phyloP scores from a whole-genome alignment of 2,113 vertebrate genomes.

The Cervus canadensis region DNA sequence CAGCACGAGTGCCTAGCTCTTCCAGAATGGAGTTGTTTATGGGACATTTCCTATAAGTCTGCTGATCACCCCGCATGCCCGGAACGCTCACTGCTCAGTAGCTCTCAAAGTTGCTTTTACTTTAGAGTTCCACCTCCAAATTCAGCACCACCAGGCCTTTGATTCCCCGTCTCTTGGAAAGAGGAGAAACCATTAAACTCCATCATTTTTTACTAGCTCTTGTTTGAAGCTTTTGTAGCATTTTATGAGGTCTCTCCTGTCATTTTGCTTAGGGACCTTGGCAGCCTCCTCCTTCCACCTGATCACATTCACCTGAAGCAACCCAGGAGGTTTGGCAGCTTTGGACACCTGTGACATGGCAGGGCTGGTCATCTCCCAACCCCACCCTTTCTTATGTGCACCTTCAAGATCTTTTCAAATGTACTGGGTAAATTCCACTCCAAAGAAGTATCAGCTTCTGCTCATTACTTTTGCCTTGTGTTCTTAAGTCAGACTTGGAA shows the following conservation, averaged over 20 bases:
- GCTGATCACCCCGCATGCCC: not conserved
- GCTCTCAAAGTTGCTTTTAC: not conserved
- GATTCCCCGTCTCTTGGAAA: not conserved
- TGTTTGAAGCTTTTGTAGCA: constrained; percentile 23
- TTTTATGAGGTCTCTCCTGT: constrained; percentile 46
- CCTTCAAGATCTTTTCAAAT: not conserved
- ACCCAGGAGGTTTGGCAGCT: constrained; percentile 17
- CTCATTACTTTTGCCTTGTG: not conserved
- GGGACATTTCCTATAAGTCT: not conserved
- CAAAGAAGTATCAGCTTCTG: not conserved
- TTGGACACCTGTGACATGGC: not conserved
- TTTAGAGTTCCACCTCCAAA: not conserved
- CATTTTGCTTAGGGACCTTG: not conserved
- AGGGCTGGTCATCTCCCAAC: not conserved
- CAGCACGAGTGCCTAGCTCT: not conserved
- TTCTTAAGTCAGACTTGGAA: not conserved
- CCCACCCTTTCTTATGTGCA: not conserved
- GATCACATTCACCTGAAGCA: constrained; percentile 20
- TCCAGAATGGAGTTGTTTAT: not conserved
- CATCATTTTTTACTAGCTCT: not conserved
- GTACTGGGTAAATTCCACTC: not conserved
- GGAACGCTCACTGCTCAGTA: not conserved
- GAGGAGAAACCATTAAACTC: not conserved
- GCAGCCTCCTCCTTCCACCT: not conserved
- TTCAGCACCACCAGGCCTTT: not conserved